Base-by-base conservation (phyloP, 1,140 invertebrate species). In the Bombus pyrosoma region DNA sequence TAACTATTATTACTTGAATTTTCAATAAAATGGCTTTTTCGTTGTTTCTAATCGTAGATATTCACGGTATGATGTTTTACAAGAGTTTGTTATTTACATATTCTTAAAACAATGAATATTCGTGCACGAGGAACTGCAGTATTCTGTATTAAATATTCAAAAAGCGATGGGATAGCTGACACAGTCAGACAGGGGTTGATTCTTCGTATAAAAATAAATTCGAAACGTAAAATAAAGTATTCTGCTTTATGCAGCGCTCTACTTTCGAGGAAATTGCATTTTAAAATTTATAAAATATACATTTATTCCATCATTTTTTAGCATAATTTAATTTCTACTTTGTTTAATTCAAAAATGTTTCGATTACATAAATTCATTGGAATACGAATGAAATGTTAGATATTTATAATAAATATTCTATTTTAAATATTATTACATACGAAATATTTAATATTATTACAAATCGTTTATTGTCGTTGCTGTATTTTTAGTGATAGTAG, bases 131-230 rank as follows among this genome's bases (percentile, higher is more conserved):
- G 2, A 18, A 8, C 13, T 9, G 3, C 41, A 10, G 41, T 6
- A 32, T 32, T 73, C 71, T 43, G 10, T 73, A 43, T 72, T 32
- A 41, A 72, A 72, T 72, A 73, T 73, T 47, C 41, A 73, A 32
- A 43, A 43, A 73, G 15, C 39, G n/a, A 43, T 32, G n/a, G 37
- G 32, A 43, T 32, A 25, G 6, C 18, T 8, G 69, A 39, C 28
- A 72, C 10, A 71, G 25, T 25, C 37, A 41, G 69, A 8, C 9
- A 8, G 28, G 5, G 28, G 28, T 18, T 73, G 71, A 47, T 32
- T 47, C 41, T 32, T 41, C 12, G 12, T 39, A n/a, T 72, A 43
- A 43, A 72, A 43, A 72, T 72, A 43, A 43, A 43, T 72, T 32
- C 1, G 13, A 32, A 73, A 73, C 13, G 8, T 47, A 32, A 41